phyloP scores from a whole-genome alignment of 1,140 invertebrate species.

The Ostrea edulis region DNA sequence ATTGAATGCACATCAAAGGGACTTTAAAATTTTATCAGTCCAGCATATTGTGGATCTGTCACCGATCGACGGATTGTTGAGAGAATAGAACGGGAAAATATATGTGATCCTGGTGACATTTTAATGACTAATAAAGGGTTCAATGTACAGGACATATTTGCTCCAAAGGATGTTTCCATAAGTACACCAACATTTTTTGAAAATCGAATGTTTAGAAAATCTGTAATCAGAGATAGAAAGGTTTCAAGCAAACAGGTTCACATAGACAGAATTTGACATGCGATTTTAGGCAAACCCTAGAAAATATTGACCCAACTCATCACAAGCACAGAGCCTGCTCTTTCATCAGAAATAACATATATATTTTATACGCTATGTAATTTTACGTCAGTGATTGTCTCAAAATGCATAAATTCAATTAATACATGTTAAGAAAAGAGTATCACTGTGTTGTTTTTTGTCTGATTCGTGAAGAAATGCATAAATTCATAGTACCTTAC shows the following conservation, averaged over 20 bases:
- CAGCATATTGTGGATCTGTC: constrained; percentile 56
- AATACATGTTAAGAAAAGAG: no score
- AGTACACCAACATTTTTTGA: constrained; percentile 63
- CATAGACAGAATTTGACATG: constrained; percentile 56
- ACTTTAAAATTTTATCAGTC: constrained; percentile 53
- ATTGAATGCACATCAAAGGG: no score
- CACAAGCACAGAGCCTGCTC: constrained; percentile 42
- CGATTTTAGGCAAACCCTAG: constrained; percentile 56
- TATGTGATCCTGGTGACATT: constrained; percentile 52
- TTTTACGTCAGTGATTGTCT: constrained; percentile 29
- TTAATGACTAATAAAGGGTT: constrained; percentile 61
- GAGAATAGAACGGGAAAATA: constrained; percentile 12
- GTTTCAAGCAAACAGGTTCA: constrained; percentile 55
- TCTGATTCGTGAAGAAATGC: no score
- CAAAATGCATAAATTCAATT: constrained; percentile 17
- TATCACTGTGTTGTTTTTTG: no score
- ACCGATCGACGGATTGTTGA: constrained; percentile 58
- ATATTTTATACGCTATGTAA: constrained; percentile 46
- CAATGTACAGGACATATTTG: constrained; percentile 58
- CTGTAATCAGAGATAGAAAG: constrained; percentile 51
- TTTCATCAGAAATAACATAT: constrained; percentile 48
- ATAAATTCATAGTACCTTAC: no score
- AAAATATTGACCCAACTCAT: constrained; percentile 54
- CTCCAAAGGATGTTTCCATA: constrained; percentile 44
- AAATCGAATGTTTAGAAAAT: constrained; percentile 46